Base-by-base conservation (phyloP, 92 coral and sea anemone genomes). In the Siderastrea radians region DNA sequence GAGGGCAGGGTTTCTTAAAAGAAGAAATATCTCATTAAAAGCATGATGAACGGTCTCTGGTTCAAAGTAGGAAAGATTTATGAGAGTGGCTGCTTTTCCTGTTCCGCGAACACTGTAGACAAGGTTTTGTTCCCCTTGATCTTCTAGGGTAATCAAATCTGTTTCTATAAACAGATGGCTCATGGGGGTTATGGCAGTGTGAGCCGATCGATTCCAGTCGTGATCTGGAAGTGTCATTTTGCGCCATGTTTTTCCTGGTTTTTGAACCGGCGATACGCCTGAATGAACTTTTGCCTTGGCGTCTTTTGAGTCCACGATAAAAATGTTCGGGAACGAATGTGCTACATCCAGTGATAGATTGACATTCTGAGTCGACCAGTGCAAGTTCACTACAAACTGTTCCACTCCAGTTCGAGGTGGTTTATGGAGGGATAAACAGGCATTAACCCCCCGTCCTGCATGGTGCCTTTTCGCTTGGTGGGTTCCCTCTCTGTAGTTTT, bases 111-210 rank as follows among this genome's bases (percentile, higher is more conserved):
- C 38, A 26, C 38, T 26, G 38, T 26, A 26, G 38, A 26, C 38
- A 26, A 26, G 38, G 38, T 26, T 26, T 26, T 26, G 38, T 26
- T 26, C 38, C 38, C 38, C 38, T 26, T 26, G 38, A 26, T 26
- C 38, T 26, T 26, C 38, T 26, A 26, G 38, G 38, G 38, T n/a
- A n/a, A n/a, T 74, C 82, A 72, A 51, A 55, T 66, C 90, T n/a
- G 93, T 91, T 69, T 85, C 81, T 58, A 94, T 8, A 57, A 92
- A 90, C 3, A 92, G 93, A 72, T 94, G 95, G 5, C 85, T 94
- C 97, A 92, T 94, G 0, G 93, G 93, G 1, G 93, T 92, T 26
- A 94, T 73, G 7, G 93, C 83, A 57, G 83, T 92, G 13, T 70
- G 38, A 26, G 38, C 38, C 0, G 38, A 26, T 26, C 38, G 38